A percentile compares a stretch with the other conserved stretches of the same genome.
Evolutionary conservation across 1,140 invertebrate genomes (phyloP).

Genomic region (Aphis craccivora): DNA sequence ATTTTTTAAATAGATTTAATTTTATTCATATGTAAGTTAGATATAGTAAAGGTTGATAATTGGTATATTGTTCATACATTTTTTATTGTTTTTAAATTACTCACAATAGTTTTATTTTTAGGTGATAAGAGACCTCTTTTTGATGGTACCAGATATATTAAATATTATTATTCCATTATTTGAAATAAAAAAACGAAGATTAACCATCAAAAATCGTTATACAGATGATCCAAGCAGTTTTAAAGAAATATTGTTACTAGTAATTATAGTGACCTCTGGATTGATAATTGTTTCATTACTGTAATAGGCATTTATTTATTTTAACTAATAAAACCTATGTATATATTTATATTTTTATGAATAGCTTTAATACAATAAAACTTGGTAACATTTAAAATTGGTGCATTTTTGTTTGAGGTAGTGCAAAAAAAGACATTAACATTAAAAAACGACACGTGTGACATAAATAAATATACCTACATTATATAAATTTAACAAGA

Average conservation of each 20-base stretch:
- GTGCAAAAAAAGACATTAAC: constrained; percentile 32
- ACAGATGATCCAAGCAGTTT: constrained; percentile 4
- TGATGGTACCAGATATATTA: constrained; percentile 78
- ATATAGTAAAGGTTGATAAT: background rate
- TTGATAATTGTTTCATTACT: constrained; percentile 48
- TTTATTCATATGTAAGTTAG: background rate
- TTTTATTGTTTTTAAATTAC: background rate
- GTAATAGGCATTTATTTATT: constrained; percentile 22
- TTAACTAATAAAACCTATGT: constrained; percentile 22
- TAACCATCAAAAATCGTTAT: background rate
- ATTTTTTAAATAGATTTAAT: background rate
- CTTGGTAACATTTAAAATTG: constrained; percentile 46
- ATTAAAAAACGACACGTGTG: background rate
- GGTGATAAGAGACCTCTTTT: constrained; percentile 75
- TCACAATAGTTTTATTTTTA: constrained; percentile 61
- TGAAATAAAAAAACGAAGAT: constrained; percentile 22
- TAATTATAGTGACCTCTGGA: constrained; percentile 33
- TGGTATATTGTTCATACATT: background rate
- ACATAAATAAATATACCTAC: background rate
- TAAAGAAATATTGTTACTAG: constrained; percentile 47
- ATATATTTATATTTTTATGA: constrained; percentile 29
- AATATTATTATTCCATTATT: constrained; percentile 70
- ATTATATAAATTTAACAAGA: constrained; percentile 7
- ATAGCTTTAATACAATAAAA: constrained; percentile 7
- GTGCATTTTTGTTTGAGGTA: constrained; percentile 37